Evolutionary conservation across 2,888 invertebrate genomes (phyloP).

Genomic region (Cerceris rybyensis): DNA sequence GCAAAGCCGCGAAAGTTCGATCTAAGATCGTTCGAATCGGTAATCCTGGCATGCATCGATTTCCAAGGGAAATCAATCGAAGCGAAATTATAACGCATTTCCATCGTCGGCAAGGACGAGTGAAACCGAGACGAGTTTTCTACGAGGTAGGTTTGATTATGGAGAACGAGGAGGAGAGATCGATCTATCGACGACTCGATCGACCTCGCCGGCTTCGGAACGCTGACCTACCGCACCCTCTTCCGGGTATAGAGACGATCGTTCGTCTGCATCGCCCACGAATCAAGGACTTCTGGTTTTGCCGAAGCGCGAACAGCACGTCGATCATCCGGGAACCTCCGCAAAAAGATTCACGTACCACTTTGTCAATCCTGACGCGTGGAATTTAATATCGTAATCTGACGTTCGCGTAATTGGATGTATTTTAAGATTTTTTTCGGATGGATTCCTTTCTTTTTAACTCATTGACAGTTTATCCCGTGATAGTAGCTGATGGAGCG

Average conservation of each 20-base stretch:
- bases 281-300: conserved; percentile 61
- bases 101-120: not conserved
- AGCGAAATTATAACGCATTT: too few species aligned
- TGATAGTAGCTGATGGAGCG: too few species aligned
- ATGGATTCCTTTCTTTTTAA: too few species aligned
- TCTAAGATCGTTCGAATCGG: not conserved
- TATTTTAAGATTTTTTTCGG: too few species aligned
- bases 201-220: conserved; percentile 20
- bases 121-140: not conserved
- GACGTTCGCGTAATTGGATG: conserved; percentile 4
- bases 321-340: conserved; percentile 57
- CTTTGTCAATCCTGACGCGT: conserved; percentile 52
- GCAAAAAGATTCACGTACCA: conserved; percentile 51
- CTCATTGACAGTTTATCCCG: too few species aligned
- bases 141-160: not conserved
- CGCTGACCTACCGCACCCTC: conserved; percentile 61
- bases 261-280: conserved; percentile 58
- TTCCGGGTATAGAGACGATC: conserved; percentile 57
- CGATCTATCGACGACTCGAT: conserved; percentile 2
- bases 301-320: conserved; percentile 49
- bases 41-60: not conserved
- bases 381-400: conserved; percentile 48
- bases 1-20: not conserved
- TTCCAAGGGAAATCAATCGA: too few species aligned
- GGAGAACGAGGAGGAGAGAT: conserved; percentile 9